Evolutionary conservation across 2,113 vertebrate species (phyloP).

Genomic region (Charina bottae): DNA sequence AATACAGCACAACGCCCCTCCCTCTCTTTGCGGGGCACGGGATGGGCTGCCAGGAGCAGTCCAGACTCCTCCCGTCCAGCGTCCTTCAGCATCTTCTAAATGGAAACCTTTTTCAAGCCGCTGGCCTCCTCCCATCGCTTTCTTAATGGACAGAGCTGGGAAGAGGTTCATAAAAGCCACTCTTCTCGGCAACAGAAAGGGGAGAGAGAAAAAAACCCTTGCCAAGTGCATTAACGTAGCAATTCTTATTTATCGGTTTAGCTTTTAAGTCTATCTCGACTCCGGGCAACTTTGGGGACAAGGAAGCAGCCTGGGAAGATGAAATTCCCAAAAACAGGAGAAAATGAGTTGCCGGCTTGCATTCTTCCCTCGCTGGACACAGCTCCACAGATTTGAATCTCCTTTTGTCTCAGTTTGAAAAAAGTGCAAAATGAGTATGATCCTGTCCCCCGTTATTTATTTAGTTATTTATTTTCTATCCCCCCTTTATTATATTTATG

Average conservation of each 20-base stretch:
- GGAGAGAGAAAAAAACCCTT: neutral
- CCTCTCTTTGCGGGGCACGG: neutral
- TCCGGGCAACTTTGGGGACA: neutral
- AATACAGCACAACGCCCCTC: neutral
- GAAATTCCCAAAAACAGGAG: conserved; percentile 41
- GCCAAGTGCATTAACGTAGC: neutral
- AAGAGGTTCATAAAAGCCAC: neutral
- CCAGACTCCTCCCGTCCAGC: neutral
- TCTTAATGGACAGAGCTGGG: neutral
- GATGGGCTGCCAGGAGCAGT: neutral
- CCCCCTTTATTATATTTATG: no score
- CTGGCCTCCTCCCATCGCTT: neutral
- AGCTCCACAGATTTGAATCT: neutral
- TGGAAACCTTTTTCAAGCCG: neutral
- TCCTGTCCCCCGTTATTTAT: no score
- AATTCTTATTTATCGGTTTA: neutral
- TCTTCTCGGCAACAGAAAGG: neutral
- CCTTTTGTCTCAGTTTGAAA: neutral
- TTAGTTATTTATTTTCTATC: no score
- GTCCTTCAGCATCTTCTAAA: neutral
- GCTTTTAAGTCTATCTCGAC: neutral
- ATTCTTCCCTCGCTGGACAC: neutral
- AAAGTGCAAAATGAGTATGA: neutral
- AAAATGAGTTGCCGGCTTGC: neutral
- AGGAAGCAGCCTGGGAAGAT: neutral